Percentiles rank a stretch among this genome's conserved stretches.
Evolutionary conservation across 2,888 invertebrate species (phyloP).

Genomic region (Diadromus collaris): DNA sequence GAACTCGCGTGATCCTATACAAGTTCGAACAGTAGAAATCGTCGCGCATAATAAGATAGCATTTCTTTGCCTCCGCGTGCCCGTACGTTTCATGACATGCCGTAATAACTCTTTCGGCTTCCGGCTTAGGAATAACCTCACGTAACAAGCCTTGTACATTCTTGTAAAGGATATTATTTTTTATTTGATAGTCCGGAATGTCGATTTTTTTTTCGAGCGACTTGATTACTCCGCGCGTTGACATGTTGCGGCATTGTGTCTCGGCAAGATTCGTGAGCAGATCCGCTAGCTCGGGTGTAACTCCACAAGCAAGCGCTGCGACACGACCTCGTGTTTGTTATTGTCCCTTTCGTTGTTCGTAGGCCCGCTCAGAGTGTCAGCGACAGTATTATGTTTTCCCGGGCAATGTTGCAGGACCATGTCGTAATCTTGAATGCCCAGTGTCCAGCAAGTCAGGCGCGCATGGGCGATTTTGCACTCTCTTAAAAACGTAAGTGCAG

Average conservation of each 20-base stretch:
- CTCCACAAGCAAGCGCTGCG: neutral
- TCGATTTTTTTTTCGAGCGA: too few species aligned
- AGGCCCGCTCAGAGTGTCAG: neutral
- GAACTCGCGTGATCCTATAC: neutral
- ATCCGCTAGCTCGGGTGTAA: neutral
- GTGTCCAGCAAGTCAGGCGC: neutral
- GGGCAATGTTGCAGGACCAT: neutral
- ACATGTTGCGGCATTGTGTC: too few species aligned
- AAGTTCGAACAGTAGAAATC: constrained; percentile 6
- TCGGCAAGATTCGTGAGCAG: neutral
- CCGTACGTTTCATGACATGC: too few species aligned
- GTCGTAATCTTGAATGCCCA: neutral
- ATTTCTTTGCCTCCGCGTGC: too few species aligned
- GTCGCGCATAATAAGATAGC: too few species aligned
- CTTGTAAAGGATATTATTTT: too few species aligned
- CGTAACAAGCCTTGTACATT: constrained; percentile 9
- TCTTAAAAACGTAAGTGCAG: neutral
- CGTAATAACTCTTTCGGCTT: too few species aligned
- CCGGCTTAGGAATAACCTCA: constrained; percentile 16
- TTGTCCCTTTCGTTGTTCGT: neutral
- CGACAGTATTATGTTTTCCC: neutral
- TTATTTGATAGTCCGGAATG: too few species aligned
- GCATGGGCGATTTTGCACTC: neutral
- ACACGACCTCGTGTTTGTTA: neutral
- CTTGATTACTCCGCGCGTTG: too few species aligned